Conservation (phyloP, 2,113 vertebrate species). For the Regulus satrapa region DNA sequence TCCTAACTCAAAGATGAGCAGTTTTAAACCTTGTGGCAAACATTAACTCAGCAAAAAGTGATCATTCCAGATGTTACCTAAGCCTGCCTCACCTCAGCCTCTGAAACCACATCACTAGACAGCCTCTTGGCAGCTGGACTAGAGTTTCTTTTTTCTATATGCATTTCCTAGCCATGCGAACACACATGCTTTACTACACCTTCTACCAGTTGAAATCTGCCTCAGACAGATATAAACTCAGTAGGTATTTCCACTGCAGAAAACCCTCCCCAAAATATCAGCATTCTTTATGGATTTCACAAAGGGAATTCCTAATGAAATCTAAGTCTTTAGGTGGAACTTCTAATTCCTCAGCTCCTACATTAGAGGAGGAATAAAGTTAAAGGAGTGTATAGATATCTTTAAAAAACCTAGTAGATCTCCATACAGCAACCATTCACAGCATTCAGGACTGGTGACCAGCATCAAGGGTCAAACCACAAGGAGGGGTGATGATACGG, state of each 20-base stretch:
- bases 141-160: neutral
- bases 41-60: neutral
- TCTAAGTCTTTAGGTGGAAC: neutral
- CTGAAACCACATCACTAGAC: neutral
- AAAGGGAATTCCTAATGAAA: neutral
- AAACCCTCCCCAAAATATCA: rapidly evolving
- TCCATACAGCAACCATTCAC: neutral
- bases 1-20: neutral
- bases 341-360: neutral
- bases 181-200: neutral
- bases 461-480: neutral
- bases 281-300: neutral
- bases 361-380: neutral
- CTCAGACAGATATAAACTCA: neutral
- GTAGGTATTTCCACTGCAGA: neutral
- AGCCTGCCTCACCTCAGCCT: neutral
- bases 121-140: neutral
- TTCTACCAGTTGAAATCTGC: neutral
- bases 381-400: neutral
- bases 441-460: neutral
- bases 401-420: neutral
- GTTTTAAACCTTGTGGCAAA: neutral
- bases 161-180: neutral
- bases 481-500: neutral
- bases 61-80: neutral